Conservation (phyloP, 2,888 invertebrate species). For the Hyles lineata region DNA sequence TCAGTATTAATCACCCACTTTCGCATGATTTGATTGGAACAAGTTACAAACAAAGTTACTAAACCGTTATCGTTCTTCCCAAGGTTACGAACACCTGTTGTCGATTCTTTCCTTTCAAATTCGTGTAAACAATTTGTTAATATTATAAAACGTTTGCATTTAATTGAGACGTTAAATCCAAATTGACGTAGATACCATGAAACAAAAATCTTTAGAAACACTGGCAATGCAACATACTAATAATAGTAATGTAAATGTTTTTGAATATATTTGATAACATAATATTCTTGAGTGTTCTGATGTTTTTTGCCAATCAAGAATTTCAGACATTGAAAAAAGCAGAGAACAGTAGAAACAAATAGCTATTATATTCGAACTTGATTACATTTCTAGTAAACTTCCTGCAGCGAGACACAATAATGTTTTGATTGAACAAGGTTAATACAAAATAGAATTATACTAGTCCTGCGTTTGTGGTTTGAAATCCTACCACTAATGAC, state of each 20-base stretch:
- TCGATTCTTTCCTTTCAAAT: slow-evolving; percentile 6
- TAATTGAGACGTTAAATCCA: neutral
- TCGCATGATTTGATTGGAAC: neutral
- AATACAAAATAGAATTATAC: neutral
- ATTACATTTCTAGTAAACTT: too few species aligned
- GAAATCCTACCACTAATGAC: slow-evolving; percentile 19
- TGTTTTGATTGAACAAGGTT: neutral
- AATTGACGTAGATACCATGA: too few species aligned
- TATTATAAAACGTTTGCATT: neutral
- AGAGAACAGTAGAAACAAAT: too few species aligned
- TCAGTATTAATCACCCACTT: neutral
- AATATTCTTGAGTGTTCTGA: neutral
- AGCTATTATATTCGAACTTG: too few species aligned
- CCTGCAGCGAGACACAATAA: neutral
- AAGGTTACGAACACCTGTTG: neutral
- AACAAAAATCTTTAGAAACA: too few species aligned
- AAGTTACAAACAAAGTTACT: neutral
- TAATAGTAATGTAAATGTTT: too few species aligned
- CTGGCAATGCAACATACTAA: too few species aligned
- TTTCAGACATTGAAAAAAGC: too few species aligned
- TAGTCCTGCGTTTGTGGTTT: neutral
- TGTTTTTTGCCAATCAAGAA: too few species aligned
- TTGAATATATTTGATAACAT: too few species aligned
- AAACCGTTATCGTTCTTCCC: neutral
- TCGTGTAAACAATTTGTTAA: neutral